Conservation (phyloP, 2,113 vertebrate genomes). For the Eptatretus burgeri region DNA sequence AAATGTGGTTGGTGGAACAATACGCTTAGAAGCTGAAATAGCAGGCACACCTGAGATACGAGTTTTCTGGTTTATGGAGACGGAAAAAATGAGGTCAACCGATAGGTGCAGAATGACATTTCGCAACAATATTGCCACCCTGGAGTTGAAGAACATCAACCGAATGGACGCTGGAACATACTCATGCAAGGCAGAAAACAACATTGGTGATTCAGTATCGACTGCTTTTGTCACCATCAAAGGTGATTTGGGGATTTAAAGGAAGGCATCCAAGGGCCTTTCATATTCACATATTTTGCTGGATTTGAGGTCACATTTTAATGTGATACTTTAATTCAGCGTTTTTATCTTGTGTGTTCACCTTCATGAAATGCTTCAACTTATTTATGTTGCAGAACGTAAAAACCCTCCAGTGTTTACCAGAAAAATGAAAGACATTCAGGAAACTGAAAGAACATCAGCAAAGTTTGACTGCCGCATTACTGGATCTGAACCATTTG, state of each 20-base stretch:
- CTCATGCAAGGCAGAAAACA: slow-evolving; percentile 3
- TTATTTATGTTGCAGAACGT: neutral
- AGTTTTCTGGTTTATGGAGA: neutral
- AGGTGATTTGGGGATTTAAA: too few relatives aligned
- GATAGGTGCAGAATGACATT: slow-evolving; percentile 1
- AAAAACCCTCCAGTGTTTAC: slow-evolving; percentile 1
- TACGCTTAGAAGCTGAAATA: neutral
- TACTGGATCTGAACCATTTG: neutral
- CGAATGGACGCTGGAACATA: neutral
- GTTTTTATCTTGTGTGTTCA: too few relatives aligned
- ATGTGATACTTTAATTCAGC: too few relatives aligned
- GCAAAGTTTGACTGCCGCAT: slow-evolving; percentile 3
- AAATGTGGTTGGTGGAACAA: neutral
- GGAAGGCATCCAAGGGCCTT: too few relatives aligned
- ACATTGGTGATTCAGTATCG: neutral
- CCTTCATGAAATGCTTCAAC: too few relatives aligned
- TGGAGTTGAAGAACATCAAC: slow-evolving; percentile 5
- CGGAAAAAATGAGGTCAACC: neutral
- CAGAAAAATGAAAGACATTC: slow-evolving; percentile 1
- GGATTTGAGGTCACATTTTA: too few relatives aligned
- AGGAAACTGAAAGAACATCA: neutral
- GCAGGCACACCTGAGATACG: slow-evolving; percentile 2
- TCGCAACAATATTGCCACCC: slow-evolving; percentile 1
- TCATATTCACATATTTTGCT: too few relatives aligned
- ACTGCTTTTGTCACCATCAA: too few relatives aligned